phyloP scores from a whole-genome alignment of 2,113 vertebrate genomes.

The Bos javanicus region DNA sequence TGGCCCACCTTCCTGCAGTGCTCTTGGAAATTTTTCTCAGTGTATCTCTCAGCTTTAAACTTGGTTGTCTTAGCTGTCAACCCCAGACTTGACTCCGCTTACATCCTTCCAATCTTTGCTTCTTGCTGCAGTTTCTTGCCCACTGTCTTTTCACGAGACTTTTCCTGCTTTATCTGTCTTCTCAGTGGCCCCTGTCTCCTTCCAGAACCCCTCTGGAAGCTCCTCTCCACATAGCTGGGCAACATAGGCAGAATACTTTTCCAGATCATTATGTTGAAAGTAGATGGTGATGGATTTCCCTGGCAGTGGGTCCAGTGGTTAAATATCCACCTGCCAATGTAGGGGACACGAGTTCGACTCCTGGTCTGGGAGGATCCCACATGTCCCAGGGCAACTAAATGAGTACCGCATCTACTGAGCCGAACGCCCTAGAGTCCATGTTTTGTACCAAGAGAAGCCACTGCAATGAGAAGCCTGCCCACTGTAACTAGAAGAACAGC shows the following conservation, averaged over 20 bases:
- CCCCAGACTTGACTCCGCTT: neutral
- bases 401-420: neutral
- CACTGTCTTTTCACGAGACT: neutral
- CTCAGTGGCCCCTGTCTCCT: neutral
- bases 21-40: neutral
- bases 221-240: rapidly evolving
- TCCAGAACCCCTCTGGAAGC: neutral
- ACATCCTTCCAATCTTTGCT: neutral
- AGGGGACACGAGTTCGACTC: rapidly evolving
- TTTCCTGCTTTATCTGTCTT: neutral
- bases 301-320: neutral
- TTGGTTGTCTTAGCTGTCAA: neutral
- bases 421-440: neutral
- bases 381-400: neutral
- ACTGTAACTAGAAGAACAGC: neutral
- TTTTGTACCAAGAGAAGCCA: neutral
- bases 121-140: neutral
- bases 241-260: neutral
- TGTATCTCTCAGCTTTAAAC: neutral
- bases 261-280: neutral
- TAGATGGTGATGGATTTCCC: neutral
- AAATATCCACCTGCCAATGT: neutral
- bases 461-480: neutral
- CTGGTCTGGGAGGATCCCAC: neutral
- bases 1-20: rapidly evolving